Conservation (phyloP, 2,797 vertebrate genomes). For the Varecia variegata region DNA sequence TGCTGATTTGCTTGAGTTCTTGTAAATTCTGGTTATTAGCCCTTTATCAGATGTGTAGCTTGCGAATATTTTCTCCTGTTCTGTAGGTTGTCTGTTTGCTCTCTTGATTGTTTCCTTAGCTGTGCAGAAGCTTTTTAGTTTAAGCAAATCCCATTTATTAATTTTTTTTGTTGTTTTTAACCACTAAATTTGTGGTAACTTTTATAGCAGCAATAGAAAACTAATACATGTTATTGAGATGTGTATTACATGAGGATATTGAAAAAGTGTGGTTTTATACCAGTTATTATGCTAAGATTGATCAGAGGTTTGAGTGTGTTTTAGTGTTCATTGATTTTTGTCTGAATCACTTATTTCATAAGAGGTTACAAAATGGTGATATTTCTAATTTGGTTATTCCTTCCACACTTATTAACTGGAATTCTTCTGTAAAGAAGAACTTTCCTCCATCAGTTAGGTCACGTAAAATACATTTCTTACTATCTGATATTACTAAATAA, state of each 20-base stretch:
- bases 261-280: not conserved
- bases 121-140: too few relatives aligned
- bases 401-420: not conserved
- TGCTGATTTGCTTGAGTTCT: too few relatives aligned
- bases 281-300: not conserved
- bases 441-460: not conserved
- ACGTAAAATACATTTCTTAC: not conserved
- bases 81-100: too few relatives aligned
- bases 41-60: too few relatives aligned
- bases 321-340: not conserved
- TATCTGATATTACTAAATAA: not conserved
- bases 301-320: not conserved
- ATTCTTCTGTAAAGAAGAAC: not conserved
- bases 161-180: not conserved
- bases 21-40: too few relatives aligned
- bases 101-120: too few relatives aligned
- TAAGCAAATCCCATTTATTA: too few relatives aligned
- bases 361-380: not conserved
- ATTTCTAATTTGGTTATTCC: not conserved
- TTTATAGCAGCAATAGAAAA: not conserved
- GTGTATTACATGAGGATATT: not conserved
- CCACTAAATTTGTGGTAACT: not conserved
- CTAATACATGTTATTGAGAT: not conserved
- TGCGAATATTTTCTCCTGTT: too few relatives aligned
- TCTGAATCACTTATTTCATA: not conserved